Evolutionary conservation across 2,113 vertebrate genomes (phyloP).

Genomic region (Pycnonotus jocosus): DNA sequence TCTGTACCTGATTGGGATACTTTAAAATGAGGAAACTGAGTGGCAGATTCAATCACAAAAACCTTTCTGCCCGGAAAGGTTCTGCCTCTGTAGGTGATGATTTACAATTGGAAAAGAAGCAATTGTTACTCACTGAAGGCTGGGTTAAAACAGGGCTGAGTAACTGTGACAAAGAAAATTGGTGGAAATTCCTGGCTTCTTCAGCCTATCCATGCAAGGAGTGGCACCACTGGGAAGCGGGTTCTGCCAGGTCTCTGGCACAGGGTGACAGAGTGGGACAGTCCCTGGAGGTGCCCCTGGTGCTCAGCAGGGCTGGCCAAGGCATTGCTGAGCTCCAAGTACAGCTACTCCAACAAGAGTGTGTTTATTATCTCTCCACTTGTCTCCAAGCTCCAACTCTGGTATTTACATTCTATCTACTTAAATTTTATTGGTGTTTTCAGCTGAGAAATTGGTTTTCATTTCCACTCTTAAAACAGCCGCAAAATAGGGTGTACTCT

Average conservation of each 20-base stretch:
- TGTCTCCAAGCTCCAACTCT: background rate
- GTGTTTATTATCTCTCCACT: constrained; percentile 33
- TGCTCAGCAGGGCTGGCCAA: background rate
- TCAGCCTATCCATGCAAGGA: background rate
- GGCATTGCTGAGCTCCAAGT: background rate
- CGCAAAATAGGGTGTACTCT: background rate
- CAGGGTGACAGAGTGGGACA: background rate
- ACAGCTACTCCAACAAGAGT: background rate
- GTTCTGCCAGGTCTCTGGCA: background rate
- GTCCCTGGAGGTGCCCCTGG: background rate
- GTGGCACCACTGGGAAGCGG: background rate
- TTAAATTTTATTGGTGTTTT: constrained; percentile 58
- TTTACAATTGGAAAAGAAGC: background rate
- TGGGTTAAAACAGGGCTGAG: background rate
- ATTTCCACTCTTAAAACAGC: constrained; percentile 47
- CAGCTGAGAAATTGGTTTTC: constrained; percentile 41
- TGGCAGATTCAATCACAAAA: background rate
- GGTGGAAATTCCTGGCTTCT: background rate
- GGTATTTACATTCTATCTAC: constrained; percentile 51
- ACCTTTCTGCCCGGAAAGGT: background rate
- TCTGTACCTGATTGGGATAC: background rate
- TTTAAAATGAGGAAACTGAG: background rate
- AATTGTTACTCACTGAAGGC: background rate
- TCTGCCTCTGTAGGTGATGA: background rate
- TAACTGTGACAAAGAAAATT: background rate